Evolutionary conservation across 2,797 vertebrate species (phyloP).

Genomic region (Pristis pectinata): DNA sequence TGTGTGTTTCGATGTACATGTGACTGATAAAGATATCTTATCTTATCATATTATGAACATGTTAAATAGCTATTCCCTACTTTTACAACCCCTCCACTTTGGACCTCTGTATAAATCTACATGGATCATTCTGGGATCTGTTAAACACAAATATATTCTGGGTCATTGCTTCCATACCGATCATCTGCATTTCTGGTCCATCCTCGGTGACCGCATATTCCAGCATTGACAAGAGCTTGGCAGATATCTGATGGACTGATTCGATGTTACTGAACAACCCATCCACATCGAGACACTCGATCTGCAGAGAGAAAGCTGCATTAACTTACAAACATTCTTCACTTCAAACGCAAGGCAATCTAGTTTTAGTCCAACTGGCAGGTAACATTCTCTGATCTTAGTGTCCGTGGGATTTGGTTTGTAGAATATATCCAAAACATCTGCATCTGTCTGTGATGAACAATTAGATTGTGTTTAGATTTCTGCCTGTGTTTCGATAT

Average conservation of each 20-base stretch:
- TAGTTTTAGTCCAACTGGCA: neutral
- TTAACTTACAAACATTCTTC: neutral
- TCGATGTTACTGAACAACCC: slow-evolving; percentile 91
- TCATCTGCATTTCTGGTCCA: slow-evolving; percentile 73
- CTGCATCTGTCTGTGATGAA: neutral
- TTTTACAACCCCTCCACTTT: too few relatives aligned
- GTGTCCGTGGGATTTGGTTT: neutral
- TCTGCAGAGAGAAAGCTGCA: slow-evolving; percentile 54
- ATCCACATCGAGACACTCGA: slow-evolving; percentile 74
- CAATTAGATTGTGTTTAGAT: neutral
- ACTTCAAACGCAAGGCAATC: neutral
- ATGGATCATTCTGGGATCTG: slow-evolving; percentile 43
- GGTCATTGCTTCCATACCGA: slow-evolving; percentile 64
- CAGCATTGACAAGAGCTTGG: slow-evolving; percentile 73
- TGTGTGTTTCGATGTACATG: too few relatives aligned
- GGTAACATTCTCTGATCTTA: neutral
- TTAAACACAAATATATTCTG: neutral
- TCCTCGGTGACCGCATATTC: slow-evolving; percentile 73
- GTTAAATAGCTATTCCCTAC: too few relatives aligned
- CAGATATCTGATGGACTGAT: slow-evolving; percentile 78
- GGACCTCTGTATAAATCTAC: neutral
- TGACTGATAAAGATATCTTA: too few relatives aligned
- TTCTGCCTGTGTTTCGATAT: neutral
- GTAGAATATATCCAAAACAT: neutral
- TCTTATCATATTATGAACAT: too few relatives aligned